A percentile compares a stretch with the other conserved stretches of the same genome.
These are phyloP conservation scores for Chaetoderma sp. DNA, from an alignment of 2,888 invertebrate genomes.

Conservation along the genomic window DNA sequence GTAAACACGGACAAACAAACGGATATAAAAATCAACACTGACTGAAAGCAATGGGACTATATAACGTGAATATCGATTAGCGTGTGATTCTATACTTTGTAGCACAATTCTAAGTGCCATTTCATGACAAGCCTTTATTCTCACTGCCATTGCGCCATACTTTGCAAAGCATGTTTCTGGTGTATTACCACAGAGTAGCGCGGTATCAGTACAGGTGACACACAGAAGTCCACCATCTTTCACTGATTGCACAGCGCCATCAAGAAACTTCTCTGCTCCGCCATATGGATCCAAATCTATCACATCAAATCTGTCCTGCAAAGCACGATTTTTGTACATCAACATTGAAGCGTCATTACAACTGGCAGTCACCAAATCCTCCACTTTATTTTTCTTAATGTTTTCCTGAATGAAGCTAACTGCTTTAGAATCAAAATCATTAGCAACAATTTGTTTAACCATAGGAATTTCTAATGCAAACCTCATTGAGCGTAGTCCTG, in stretches of 20 bases:
- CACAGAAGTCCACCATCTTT: constrained; percentile 82
- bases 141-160: constrained; percentile 91
- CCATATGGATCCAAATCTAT: constrained; percentile 99
- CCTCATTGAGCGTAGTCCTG: constrained; percentile 93
- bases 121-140: constrained; percentile 85
- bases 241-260: constrained; percentile 66
- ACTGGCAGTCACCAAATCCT: constrained; percentile 80
- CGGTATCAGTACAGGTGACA: constrained; percentile 97
- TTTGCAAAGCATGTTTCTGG: constrained; percentile 93
- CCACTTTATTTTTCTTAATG: constrained; percentile 81
- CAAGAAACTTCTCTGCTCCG: constrained; percentile 89
- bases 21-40: constrained; percentile 95
- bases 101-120: constrained; percentile 94
- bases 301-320: constrained; percentile 81
- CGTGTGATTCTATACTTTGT: constrained; percentile 89
- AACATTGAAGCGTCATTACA: constrained; percentile 83
- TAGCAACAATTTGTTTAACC: constrained; percentile 82
- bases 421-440: constrained; percentile 88
- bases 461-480: constrained; percentile 94
- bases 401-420: constrained; percentile 88
- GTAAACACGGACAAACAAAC: constrained; percentile 89
- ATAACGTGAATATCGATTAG: constrained; percentile 92
- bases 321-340: constrained; percentile 74
- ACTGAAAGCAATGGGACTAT: constrained; percentile 91
- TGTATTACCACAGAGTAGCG: constrained; percentile 91